A percentile compares a stretch with the other conserved stretches of the same genome.
Evolutionary conservation across 1,140 invertebrate species (phyloP).

Genomic region (Trissolcus basalis): DNA sequence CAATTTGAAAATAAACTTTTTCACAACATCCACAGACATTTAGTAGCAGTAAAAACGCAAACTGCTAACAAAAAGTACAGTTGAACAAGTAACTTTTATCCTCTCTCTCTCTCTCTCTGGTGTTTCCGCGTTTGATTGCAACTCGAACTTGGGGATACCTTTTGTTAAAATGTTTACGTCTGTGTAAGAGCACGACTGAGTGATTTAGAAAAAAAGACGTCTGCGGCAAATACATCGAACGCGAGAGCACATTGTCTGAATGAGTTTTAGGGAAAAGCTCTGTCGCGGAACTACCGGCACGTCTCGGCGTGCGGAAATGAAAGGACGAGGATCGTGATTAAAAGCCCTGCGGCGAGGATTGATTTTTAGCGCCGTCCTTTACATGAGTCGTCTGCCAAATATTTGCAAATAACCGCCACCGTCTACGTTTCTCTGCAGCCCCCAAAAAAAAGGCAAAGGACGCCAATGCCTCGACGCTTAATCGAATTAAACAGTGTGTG

Average conservation of each 20-base stretch:
- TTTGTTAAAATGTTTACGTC: constrained; percentile 47
- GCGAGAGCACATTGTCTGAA: constrained; percentile 33
- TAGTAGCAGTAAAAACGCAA: constrained; percentile 6
- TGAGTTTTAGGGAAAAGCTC: constrained; percentile 44
- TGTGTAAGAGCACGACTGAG: constrained; percentile 48
- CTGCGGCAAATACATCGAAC: constrained; percentile 36
- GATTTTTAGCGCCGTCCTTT: constrained; percentile 52
- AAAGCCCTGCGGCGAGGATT: constrained; percentile 55
- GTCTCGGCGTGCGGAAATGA: constrained; percentile 57
- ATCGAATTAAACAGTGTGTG: no score
- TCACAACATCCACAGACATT: background rate
- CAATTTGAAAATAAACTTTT: no score
- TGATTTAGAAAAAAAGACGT: constrained; percentile 49
- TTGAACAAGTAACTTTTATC: constrained; percentile 12
- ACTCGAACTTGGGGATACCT: background rate
- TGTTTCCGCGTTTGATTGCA: constrained; percentile 24
- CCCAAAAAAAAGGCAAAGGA: no score
- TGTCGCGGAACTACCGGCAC: constrained; percentile 35
- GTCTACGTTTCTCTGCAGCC: background rate
- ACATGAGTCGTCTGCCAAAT: constrained; percentile 35
- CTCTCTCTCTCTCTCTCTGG: background rate
- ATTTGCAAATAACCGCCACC: constrained; percentile 49
- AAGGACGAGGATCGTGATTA: constrained; percentile 56
- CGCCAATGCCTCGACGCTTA: no score
- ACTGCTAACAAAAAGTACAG: background rate